A percentile compares a stretch with the other conserved stretches of the same genome.
Conservation (phyloP, 2,888 invertebrate species). For the Drosophila prostipennis region DNA sequence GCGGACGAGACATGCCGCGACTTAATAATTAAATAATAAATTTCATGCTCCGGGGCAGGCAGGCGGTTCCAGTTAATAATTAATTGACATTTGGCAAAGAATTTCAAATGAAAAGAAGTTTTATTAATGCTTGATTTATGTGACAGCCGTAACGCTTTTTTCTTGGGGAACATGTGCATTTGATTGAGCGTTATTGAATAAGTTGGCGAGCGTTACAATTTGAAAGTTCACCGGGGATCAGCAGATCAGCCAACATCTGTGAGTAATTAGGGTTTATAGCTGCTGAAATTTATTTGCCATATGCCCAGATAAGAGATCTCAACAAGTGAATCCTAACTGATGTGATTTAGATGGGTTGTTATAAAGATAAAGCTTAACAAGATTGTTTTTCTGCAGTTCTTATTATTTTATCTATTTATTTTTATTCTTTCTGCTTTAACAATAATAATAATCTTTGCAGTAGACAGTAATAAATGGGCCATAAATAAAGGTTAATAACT, state of each 20-base stretch:
- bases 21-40: conserved; percentile 73
- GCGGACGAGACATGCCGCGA: conserved; percentile 60
- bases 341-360: too few relatives aligned
- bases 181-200: conserved; percentile 36
- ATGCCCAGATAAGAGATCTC: conserved; percentile 4
- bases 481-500: background rate
- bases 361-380: background rate
- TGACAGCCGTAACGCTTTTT: conserved; percentile 36
- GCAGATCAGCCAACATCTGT: conserved; percentile 49
- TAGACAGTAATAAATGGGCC: conserved; percentile 1
- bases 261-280: conserved; percentile 40
- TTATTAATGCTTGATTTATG: conserved; percentile 74
- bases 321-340: background rate
- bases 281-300: conserved; percentile 3
- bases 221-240: conserved; percentile 43
- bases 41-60: conserved; percentile 13
- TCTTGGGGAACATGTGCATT: conserved; percentile 56
- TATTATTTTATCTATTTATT: background rate
- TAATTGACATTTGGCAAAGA: conserved; percentile 78
- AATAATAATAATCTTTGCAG: background rate
- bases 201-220: conserved; percentile 64
- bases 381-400: background rate
- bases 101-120: conserved; percentile 52
- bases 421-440: too few relatives aligned
- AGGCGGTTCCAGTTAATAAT: conserved; percentile 65